Percentiles rank a stretch among this genome's conserved stretches.
Evolutionary conservation across 2,888 invertebrate species (phyloP).

Genomic region (Drosophila leonis): DNA sequence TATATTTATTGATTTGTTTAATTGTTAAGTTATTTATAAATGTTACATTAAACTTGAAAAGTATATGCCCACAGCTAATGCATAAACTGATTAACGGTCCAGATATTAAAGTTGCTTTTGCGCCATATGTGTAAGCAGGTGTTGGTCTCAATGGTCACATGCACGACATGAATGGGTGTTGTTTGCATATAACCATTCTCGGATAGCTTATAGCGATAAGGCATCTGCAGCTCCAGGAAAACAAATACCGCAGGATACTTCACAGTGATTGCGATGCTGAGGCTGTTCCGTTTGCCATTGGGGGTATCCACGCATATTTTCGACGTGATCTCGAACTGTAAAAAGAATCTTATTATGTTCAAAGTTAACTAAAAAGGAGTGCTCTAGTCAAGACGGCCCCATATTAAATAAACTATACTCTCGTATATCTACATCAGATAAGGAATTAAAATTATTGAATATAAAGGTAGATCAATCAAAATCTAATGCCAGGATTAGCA

Average conservation of each 20-base stretch:
- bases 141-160: conserved; percentile 71
- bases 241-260: conserved; percentile 84
- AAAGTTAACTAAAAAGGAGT: not conserved
- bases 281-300: conserved; percentile 59
- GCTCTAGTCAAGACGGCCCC: not conserved
- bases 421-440: no score
- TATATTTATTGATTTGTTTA: conserved; percentile 75
- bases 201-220: conserved; percentile 78
- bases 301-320: conserved; percentile 62
- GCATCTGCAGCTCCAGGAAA: conserved; percentile 77
- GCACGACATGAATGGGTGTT: conserved; percentile 78
- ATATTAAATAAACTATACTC: no score
- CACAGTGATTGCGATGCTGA: conserved; percentile 76
- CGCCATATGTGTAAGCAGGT: conserved; percentile 68
- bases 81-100: conserved; percentile 84
- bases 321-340: conserved; percentile 77
- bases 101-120: conserved; percentile 75
- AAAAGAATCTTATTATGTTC: not conserved
- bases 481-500: no score
- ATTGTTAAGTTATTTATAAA: conserved; percentile 69
- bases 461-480: not conserved
- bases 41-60: conserved; percentile 63
- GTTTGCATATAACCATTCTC: conserved; percentile 84
- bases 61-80: conserved; percentile 14
- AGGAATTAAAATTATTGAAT: not conserved